A percentile compares a stretch with the other conserved stretches of the same genome.
Evolutionary conservation across 2,888 invertebrate species (phyloP).

Genomic region (Acleris holmiana): DNA sequence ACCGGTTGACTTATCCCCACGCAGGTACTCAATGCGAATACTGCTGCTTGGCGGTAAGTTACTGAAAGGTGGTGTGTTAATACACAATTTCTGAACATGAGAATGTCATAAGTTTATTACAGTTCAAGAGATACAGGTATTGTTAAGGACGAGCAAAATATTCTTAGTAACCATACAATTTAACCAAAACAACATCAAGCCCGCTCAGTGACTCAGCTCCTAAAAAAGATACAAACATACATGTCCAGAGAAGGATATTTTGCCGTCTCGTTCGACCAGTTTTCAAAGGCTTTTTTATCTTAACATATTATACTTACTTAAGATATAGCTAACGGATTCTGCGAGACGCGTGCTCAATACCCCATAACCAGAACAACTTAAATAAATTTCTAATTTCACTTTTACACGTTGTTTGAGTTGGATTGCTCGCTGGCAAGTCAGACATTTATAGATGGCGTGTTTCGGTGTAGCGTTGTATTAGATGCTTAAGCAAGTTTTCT

Average conservation of each 20-base stretch:
- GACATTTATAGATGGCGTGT: neutral
- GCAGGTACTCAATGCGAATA: no score
- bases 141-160: no score
- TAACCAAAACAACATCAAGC: constrained; percentile 1
- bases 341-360: constrained; percentile 36
- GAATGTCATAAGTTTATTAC: no score
- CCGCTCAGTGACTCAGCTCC: neutral
- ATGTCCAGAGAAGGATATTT: constrained; percentile 32
- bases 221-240: constrained; percentile 23
- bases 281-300: constrained; percentile 42
- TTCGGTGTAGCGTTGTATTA: neutral
- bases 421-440: constrained; percentile 1
- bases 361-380: constrained; percentile 7
- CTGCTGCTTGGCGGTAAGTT: no score
- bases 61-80: no score
- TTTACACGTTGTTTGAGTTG: neutral
- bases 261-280: constrained; percentile 37
- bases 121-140: no score
- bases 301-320: constrained; percentile 29
- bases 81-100: no score
- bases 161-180: neutral
- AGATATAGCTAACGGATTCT: constrained; percentile 40
- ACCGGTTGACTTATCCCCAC: no score
- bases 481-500: neutral
- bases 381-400: neutral